Evolutionary conservation across 2,113 vertebrate species (phyloP), one percentile per base, ranked within the genome.

Genomic region (Paracyprichromis sp.): DNA sequence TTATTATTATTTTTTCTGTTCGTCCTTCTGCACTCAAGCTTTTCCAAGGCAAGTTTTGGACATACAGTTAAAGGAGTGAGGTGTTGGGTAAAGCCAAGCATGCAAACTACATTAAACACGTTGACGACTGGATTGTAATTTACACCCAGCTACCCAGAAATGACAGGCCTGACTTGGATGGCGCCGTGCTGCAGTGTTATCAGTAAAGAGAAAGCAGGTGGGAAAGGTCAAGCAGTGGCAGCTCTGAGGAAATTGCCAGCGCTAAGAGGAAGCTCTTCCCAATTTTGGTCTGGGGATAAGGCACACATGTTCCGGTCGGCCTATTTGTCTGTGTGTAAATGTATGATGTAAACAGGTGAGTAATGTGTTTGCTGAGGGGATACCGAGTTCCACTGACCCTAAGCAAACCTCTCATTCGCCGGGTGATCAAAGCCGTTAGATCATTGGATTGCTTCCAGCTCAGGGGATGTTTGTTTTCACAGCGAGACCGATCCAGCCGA

Each of bases 391-490:
- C 86, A 86, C 90, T 95, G 94, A 96, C 94, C 95, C 92, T 69
- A 85, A 90, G 87, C 95, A 95, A 95, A 95, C 94, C 92, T 92
- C 57, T 56, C 87, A 87, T 88, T 93, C 69, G 54, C 83, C 79
- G 82, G 85, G 36, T 54, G 90, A 96, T 96, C 94, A 96, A 94
- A 95, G 92, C 84, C 47, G 29, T 96, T 93, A 94, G 93, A 90
- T 95, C 95, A 95, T 7, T 34, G 80, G 59, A 86, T 80, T 79
- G 89, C 87, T 90, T 88, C 69, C 86, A 89, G 88, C 90, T 90
- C 76, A 43, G 83, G 83, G 90, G 92, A 94, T 96, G 94, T 96
- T 96, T 97, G 94, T 96, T 96, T 96, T 94, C 89, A 93, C 88
- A 92, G 91, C 3, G 54, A 89, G 88, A 66, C 86, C 73, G 91